Evolutionary conservation across 2,797 vertebrate genomes (phyloP), one percentile per base, ranked within the genome.

Genomic region (Acipenser oxyrinchus): DNA sequence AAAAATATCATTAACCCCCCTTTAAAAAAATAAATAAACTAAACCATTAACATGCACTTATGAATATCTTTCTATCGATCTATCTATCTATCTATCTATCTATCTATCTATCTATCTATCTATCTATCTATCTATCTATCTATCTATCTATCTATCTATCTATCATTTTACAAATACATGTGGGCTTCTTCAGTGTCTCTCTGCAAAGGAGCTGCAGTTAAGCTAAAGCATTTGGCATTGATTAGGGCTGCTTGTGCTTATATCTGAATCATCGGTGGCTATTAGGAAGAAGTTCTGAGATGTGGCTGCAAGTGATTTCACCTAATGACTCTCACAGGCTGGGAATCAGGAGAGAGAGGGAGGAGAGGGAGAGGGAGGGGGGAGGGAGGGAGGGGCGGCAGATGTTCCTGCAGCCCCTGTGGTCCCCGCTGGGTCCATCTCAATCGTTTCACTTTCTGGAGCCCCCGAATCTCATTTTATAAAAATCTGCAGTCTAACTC

Each of bases 241-340:
- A 18, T 18, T 18, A 18, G 15, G 15, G 1, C 15, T 18, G 15
- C 15, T 18, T 18, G 15, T 18, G 15, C 15, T 18, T 18, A 18
- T 1, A 18, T 18, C 15, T 18, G 15, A 18, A 18, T 18, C 15
- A 18, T 18, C 15, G 1, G 15, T 18, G 15, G 15, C 15, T 82
- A 84, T 82, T 83, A 78, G 63, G 78, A 85, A 18, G 67, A 70
- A 57, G 58, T 37, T 70, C 68, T 69, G 74, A 76, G 69, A 59
- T 70, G 77, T 70, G 60, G 51, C 4, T 48, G 65, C 68, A 48
- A 6, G 62, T 60, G 62, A 62, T 64, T 71, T 65, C 68, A 69
- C 69, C 71, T 49, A 51, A 58, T 8, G 49, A 64, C 0, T 18
- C 48, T 12, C 61, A 60, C 59, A 18, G 57, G 55, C 66, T 51